Evolutionary conservation across 2,113 vertebrate genomes (phyloP), one percentile per base, ranked within the genome.

Genomic region (Saimiri boliviensis): DNA sequence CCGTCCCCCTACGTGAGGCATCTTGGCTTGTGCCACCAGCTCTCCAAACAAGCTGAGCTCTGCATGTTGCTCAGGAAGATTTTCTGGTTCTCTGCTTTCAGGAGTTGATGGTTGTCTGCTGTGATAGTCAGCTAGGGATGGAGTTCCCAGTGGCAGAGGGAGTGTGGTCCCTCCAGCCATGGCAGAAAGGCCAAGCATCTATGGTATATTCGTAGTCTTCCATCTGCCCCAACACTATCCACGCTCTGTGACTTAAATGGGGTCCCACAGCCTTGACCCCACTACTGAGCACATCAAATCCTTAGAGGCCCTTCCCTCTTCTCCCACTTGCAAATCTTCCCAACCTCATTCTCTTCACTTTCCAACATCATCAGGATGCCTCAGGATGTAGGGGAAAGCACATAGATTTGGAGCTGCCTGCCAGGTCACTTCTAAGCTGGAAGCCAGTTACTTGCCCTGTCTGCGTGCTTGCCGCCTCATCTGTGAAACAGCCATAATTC

Each of bases 91-190:
- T 70, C 73, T 86, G 73, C 20, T 49, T 6, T 13, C 49, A n/a
- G 37, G 8, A 6, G 14, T 5, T 37, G 30, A 10, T 17, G 73
- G 19, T 0, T 6, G 20, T 71, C 87, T 71, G 27, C 60, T 37
- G n/a, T 23, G n/a, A 25, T 10, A 27, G 42, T 17, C 19, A 49
- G 58, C 52, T n/a, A 66, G n/a, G 25, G 45, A 27, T 45, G 27
- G 54, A 30, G 74, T 12, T 71, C 68, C 79, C 23, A 5, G 68
- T 5, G 6, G 9, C 47, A 40, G 30, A 60, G 16, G n/a, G 32
- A 19, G 1, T 14, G 4, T 1, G 21, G 14, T 12, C 16, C 68
- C 42, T 60, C 14, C 17, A 16, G 30, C 8, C 25, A 0, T 7
- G 45, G 76, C 23, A 6, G 54, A 60, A 42, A 77, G 74, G 52